Conservation (phyloP, 1,140 invertebrate genomes). For the Mesaphorura yosii region DNA sequence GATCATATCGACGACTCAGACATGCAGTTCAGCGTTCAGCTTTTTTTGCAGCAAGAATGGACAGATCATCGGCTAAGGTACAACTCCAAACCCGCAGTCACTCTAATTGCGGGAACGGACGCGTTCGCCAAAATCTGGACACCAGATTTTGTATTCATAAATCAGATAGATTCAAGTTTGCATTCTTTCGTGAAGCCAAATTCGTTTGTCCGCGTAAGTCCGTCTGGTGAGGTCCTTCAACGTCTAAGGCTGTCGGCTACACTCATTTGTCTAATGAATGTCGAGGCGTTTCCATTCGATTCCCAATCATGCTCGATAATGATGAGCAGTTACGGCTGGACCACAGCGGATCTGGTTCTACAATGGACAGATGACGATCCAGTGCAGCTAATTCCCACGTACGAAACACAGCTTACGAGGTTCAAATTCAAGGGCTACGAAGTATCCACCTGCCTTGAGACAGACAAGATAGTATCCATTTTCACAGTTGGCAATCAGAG, state of each 20-base stretch:
- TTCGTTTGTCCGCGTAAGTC: not conserved
- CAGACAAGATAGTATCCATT: not conserved
- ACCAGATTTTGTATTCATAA: not conserved
- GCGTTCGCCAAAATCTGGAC: too few relatives aligned
- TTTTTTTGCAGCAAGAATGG: not conserved
- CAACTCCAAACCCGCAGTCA: not conserved
- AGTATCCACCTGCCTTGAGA: not conserved
- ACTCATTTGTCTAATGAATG: not conserved
- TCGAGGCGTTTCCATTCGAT: not conserved
- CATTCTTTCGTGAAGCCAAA: not conserved
- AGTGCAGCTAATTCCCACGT: too few relatives aligned
- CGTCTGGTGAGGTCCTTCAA: not conserved
- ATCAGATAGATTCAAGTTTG: not conserved
- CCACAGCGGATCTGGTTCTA: not conserved
- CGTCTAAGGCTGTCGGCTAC: not conserved
- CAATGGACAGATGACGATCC: not conserved
- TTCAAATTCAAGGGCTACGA: not conserved
- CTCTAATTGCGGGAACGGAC: not conserved
- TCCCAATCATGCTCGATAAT: not conserved
- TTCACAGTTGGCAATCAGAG: constrained; percentile 37
- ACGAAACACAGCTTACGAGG: not conserved
- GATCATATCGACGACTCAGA: not conserved
- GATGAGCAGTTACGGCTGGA: not conserved
- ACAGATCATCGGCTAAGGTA: not conserved
- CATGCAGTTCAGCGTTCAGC: not conserved